These are phyloP conservation scores for Standfussiana lucernea DNA, from an alignment of 2,888 invertebrate species.

Conservation along the genomic window DNA sequence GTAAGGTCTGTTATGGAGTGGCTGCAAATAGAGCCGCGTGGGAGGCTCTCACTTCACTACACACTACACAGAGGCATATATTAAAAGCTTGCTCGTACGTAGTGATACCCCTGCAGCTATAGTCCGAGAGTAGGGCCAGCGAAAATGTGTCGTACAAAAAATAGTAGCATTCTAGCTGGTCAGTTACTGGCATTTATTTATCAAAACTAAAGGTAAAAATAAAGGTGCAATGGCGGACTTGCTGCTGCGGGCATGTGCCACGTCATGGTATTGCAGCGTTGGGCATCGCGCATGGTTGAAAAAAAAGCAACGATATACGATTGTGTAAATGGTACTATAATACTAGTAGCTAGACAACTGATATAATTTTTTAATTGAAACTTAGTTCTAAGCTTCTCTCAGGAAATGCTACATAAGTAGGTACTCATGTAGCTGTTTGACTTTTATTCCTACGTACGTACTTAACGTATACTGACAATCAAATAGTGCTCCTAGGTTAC, in stretches of 20 bases:
- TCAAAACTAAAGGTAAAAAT: neutral
- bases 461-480: neutral
- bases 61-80: neutral
- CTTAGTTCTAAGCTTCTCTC: too few relatives aligned
- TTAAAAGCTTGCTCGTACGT: slow-evolving; percentile 8
- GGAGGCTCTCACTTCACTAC: neutral
- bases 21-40: slow-evolving; percentile 8
- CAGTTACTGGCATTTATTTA: neutral
- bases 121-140: neutral
- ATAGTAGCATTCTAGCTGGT: neutral
- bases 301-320: neutral
- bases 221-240: neutral
- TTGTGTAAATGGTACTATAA: neutral
- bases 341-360: neutral
- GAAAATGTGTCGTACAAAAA: neutral
- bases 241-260: neutral
- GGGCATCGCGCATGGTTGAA: neutral
- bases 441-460: too few relatives aligned
- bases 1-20: slow-evolving; percentile 5
- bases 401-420: too few relatives aligned
- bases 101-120: neutral
- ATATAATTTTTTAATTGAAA: neutral
- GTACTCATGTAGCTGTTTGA: too few relatives aligned
- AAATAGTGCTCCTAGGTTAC: neutral
- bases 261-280: neutral